Conservation (phyloP, 2,113 vertebrate species). For the Nerophis ophidion region DNA sequence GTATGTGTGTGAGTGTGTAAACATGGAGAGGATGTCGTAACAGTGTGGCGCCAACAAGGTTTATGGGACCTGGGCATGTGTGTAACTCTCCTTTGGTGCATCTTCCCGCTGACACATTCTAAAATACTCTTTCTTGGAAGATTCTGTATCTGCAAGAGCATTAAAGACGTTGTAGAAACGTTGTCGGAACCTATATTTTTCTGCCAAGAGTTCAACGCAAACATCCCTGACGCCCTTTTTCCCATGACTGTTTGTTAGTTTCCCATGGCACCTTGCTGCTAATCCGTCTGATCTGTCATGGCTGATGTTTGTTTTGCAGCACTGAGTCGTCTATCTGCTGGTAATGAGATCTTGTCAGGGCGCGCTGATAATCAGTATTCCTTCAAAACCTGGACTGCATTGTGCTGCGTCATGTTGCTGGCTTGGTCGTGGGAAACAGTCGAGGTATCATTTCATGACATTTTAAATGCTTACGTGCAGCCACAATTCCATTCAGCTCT, state of each 20-base stretch:
- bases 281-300: slow-evolving; percentile 54
- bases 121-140: neutral
- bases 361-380: slow-evolving; percentile 30
- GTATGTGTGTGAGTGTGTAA: slow-evolving; percentile 14
- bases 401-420: slow-evolving; percentile 19
- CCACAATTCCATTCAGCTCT: no score
- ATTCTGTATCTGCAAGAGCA: neutral
- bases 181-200: neutral
- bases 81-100: slow-evolving; percentile 17
- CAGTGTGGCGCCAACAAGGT: slow-evolving; percentile 42
- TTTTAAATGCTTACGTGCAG: neutral
- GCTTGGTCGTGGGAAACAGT: slow-evolving; percentile 33
- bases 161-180: no score
- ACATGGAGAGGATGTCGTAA: slow-evolving; percentile 41
- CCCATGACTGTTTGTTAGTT: slow-evolving; percentile 40
- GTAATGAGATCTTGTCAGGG: slow-evolving; percentile 53
- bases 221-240: slow-evolving; percentile 18
- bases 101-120: slow-evolving; percentile 15
- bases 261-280: slow-evolving; percentile 51
- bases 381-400: slow-evolving; percentile 20
- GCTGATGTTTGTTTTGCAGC: slow-evolving; percentile 57
- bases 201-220: neutral
- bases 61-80: slow-evolving; percentile 45
- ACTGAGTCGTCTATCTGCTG: slow-evolving; percentile 44
- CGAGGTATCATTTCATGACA: neutral